Evolutionary conservation across 1,140 invertebrate genomes (phyloP).

Genomic region (Drosophila sp.): DNA sequence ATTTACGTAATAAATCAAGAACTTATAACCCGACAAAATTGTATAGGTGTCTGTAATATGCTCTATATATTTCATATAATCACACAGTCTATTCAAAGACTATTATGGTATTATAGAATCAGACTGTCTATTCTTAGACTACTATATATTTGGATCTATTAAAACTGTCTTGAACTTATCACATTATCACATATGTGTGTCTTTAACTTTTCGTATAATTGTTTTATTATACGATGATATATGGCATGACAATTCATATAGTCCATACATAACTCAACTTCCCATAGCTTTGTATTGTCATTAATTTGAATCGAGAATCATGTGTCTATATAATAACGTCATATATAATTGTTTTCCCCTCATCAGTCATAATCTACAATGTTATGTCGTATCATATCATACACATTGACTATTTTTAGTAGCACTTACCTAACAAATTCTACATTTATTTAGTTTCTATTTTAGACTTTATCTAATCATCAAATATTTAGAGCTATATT

Average conservation of each 20-base stretch:
- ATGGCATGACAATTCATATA: constrained; percentile 6
- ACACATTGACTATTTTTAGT: constrained; percentile 34
- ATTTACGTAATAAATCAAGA: neutral
- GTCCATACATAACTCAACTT: constrained; percentile 29
- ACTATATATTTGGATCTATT: constrained; percentile 2
- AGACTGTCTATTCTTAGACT: constrained; percentile 1
- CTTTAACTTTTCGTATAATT: constrained; percentile 8
- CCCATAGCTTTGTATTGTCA: neutral
- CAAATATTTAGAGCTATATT: constrained; percentile 41
- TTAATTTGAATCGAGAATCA: neutral
- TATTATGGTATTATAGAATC: neutral
- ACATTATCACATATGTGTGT: neutral
- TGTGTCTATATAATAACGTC: constrained; percentile 14
- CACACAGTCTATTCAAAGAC: constrained; percentile 1
- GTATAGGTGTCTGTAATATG: neutral
- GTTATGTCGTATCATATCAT: constrained; percentile 1
- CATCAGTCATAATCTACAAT: constrained; percentile 24
- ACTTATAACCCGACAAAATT: neutral
- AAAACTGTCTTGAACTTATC: constrained; percentile 3
- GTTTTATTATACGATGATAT: constrained; percentile 2
- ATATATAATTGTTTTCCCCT: neutral
- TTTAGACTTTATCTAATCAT: constrained; percentile 44
- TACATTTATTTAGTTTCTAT: constrained; percentile 17
- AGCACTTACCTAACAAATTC: constrained; percentile 2
- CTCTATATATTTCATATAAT: neutral